Conservation (phyloP, 2,888 invertebrate species). For the Zelleria hepariella region DNA sequence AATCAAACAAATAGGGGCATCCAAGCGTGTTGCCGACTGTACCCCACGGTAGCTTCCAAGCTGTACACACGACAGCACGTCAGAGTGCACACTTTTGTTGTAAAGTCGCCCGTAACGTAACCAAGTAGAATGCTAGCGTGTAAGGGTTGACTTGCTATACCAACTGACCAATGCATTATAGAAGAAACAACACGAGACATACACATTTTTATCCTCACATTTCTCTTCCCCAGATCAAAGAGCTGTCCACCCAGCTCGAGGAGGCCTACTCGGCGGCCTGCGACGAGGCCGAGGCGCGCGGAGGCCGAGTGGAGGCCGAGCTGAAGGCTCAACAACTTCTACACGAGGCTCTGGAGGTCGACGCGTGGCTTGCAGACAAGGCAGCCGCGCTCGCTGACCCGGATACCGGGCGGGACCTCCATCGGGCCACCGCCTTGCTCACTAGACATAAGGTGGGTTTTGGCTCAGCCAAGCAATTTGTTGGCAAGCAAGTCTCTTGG, state of each 20-base stretch:
- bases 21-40: too few species aligned
- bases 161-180: too few species aligned
- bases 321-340: slow-evolving; percentile 92
- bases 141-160: too few species aligned
- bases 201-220: neutral
- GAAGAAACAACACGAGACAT: too few species aligned
- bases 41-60: too few species aligned
- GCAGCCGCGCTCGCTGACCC: slow-evolving; percentile 84
- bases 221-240: slow-evolving; percentile 74
- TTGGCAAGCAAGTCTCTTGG: neutral
- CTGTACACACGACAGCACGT: too few species aligned
- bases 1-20: too few species aligned
- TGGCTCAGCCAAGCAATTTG: neutral
- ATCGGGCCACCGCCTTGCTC: slow-evolving; percentile 91
- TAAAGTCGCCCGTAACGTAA: neutral
- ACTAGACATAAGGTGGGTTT: slow-evolving; percentile 91
- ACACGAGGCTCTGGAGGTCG: slow-evolving; percentile 92
- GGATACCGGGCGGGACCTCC: slow-evolving; percentile 91
- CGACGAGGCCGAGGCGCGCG: slow-evolving; percentile 78
- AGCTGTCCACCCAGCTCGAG: slow-evolving; percentile 80
- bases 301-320: slow-evolving; percentile 85
- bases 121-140: too few species aligned
- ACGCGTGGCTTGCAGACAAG: slow-evolving; percentile 93
- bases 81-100: neutral
- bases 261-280: slow-evolving; percentile 83